Evolutionary conservation across 92 coral and sea anemone species (phyloP), one percentile per base, ranked within the genome.

Genomic region (Epizoanthus stellaris): DNA sequence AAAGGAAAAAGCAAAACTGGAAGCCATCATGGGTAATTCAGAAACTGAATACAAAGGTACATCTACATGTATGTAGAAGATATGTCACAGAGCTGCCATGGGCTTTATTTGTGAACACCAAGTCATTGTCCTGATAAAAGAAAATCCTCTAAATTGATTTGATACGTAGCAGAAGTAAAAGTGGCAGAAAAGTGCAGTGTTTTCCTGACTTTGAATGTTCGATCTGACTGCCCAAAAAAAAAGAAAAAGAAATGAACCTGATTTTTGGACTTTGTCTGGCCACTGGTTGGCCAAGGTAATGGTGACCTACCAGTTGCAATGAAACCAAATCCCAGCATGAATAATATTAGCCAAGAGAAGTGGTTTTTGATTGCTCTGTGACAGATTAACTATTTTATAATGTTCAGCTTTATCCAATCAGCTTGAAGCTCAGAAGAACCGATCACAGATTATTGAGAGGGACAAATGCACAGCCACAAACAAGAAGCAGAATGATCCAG

Each of bases 401-500:
- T 63, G 47, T 12, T 60, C 61, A 84, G 87, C 45, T 16, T 36
- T 84, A 30, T 23, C 58, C 14, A 72, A 30, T 73, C 58, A 70
- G 30, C 87, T 84, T 60, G 80, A n/a, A 2, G 15, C 47, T 57
- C 21, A 49, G 43, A 84, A 73, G 42, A 13, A 23, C 12, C 57
- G 20, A 7, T 61, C 81, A 39, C 10, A 25, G 68, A 42, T 59
- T 25, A 3, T 84, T 10, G 87, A 84, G 7, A 59, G 14, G 60
- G 87, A 84, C 9, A 84, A 84, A 84, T 53, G 53, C 38, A 45
- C 57, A 5, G 85, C 88, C 13, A 73, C 71, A 20, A 86, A 82
- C 75, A 86, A 81, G 73, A 86, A 82, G 34, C 90, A 90, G 69
- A 86, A 82, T 82, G 93, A 90, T 76, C 90, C 84, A 81, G 93